Percentiles rank a stretch among this genome's conserved stretches.
Conservation (phyloP, 2,113 vertebrate genomes). For the Bathybates hornii region DNA sequence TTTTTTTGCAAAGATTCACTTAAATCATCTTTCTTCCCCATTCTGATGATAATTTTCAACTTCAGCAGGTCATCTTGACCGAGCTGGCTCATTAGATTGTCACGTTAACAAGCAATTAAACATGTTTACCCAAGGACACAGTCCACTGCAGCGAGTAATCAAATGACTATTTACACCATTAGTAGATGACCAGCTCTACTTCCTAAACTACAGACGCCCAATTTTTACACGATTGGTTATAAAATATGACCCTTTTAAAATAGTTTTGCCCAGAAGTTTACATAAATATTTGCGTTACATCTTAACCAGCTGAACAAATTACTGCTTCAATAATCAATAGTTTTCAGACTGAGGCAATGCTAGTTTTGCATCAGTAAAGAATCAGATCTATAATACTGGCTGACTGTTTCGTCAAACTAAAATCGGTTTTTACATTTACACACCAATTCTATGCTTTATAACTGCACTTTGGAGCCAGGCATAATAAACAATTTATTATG, state of each 20-base stretch:
- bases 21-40: neutral
- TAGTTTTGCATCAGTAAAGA: neutral
- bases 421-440: neutral
- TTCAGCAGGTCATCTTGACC: neutral
- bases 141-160: neutral
- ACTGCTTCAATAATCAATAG: neutral
- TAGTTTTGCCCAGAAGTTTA: neutral
- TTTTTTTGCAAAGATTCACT: neutral
- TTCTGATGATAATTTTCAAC: accelerated
- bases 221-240: neutral
- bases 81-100: neutral
- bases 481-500: neutral
- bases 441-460: neutral
- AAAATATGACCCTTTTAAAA: neutral
- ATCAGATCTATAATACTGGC: neutral
- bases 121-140: neutral
- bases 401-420: neutral
- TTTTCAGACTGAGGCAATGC: neutral
- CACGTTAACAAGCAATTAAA: neutral
- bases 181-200: neutral
- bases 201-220: neutral
- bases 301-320: accelerated
- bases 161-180: neutral
- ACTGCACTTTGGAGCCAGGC: neutral
- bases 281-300: neutral